These are phyloP conservation scores for Emydura subglobosa DNA, from an alignment of 2,113 vertebrate species.

Conservation along the genomic window DNA sequence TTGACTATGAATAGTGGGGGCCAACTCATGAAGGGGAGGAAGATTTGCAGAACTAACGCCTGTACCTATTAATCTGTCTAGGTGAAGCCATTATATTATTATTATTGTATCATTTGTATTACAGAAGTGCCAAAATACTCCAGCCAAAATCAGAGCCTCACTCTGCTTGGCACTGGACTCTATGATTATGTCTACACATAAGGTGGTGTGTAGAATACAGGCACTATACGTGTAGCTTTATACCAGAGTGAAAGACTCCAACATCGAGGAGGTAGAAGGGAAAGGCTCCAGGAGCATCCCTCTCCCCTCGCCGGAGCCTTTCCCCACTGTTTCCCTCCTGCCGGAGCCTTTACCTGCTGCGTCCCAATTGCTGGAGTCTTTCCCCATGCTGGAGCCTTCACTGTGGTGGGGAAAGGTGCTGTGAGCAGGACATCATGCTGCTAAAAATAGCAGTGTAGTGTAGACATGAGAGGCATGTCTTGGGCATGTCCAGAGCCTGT, in stretches of 20 bases:
- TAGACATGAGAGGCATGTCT: no score
- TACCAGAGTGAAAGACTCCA: no score
- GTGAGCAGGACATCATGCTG: no score
- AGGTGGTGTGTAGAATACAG: not conserved
- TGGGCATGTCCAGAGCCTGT: not conserved
- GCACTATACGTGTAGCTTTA: not conserved
- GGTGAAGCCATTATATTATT: not conserved
- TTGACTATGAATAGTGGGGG: not conserved
- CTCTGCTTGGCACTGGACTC: not conserved
- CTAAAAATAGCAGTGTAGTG: not conserved
- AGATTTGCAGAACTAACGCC: not conserved
- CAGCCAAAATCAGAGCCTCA: not conserved
- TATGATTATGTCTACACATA: not conserved
- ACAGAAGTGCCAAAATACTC: not conserved
- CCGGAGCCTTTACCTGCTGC: no score
- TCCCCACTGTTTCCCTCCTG: no score
- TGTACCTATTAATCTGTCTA: constrained; percentile 25
- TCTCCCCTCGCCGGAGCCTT: no score
- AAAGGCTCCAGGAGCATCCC: no score
- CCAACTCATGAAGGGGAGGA: constrained; percentile 7
- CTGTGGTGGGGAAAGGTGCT: no score
- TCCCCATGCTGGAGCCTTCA: not conserved
- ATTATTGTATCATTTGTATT: not conserved
- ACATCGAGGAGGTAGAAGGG: no score
- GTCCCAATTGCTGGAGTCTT: no score